These are phyloP conservation scores for Coturnix japonica DNA, from an alignment of 2,113 vertebrate genomes.

Conservation along the genomic window DNA sequence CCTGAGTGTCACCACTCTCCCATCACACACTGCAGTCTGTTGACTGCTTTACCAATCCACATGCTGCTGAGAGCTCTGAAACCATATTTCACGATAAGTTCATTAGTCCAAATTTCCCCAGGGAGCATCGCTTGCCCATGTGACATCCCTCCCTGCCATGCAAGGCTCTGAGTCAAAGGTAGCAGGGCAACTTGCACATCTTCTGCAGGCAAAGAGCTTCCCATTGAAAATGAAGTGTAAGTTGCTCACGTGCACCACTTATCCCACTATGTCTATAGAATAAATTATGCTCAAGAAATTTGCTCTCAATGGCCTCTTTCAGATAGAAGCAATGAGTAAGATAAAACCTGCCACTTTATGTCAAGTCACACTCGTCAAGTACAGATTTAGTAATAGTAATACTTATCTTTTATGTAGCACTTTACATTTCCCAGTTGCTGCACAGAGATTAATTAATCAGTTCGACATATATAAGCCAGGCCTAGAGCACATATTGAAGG, in stretches of 20 bases:
- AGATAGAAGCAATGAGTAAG: constrained; percentile 46
- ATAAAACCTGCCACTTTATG: constrained; percentile 64
- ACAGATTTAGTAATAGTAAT: constrained; percentile 61
- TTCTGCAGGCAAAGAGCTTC: background rate
- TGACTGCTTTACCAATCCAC: accelerated
- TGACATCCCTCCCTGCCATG: background rate
- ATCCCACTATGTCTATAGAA: background rate
- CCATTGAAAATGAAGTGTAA: background rate
- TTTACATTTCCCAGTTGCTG: constrained; percentile 66
- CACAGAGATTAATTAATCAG: constrained; percentile 67
- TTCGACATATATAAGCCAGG: background rate
- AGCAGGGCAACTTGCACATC: accelerated
- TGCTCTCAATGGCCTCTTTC: constrained; percentile 50
- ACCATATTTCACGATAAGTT: background rate
- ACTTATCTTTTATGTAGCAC: constrained; percentile 66
- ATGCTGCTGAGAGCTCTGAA: background rate
- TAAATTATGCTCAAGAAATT: constrained; percentile 43
- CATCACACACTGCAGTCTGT: background rate
- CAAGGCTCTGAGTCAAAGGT: background rate
- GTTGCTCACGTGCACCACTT: background rate
- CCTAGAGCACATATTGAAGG: background rate
- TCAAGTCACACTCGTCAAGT: constrained; percentile 52
- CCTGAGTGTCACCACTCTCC: background rate
- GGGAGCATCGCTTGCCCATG: background rate
- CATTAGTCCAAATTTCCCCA: background rate